Base-by-base conservation (phyloP, 2,113 vertebrate genomes). In the Hirundichthys speculiger region DNA sequence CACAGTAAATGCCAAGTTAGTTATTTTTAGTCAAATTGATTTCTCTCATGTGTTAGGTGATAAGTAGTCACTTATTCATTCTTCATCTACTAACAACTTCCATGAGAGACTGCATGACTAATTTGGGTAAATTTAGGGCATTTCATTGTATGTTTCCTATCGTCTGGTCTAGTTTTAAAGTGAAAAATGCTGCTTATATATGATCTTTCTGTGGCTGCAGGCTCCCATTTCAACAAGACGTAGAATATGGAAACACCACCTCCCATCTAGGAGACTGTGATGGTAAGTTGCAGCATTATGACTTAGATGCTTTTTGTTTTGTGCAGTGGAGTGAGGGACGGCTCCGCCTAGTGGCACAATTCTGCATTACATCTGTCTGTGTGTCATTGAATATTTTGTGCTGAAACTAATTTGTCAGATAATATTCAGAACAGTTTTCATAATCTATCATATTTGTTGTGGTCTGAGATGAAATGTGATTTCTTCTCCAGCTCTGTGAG, bases 241-340 rank as follows among this genome's bases (percentile, higher is more conserved):
- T 97, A 20, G 86, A 92, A 0, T 95, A 94, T 13, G 89, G 94
- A 67, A 96, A 95, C 90, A 95, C 94, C 90, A 96, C 94, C 0
- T 92, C 95, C n/a, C 94, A 95, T 72, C 89, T 99, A 57, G 96
- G 95, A 47, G 96, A 98, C 87, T 99, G 97, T 45, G 95, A 97
- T 54, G 96, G 97, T 99, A 83, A 89, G 95, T 51, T 56, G 56
- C 77, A 78, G 75, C 71, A 83, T 39, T 62, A 50, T 62, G 67
- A 76, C 76, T 82, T 81, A 72, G 65, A 69, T 48, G 66, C 62
- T 60, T 54, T 30, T 68, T 30, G 1, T 38, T 52, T 24, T 4
- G 47, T 19, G 6, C 20, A 22, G 50, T 58, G 16, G 41, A 66
- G 38, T 71, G 42, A 70, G 34, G 45, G 25, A 40, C 72, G 50